Conservation (phyloP, 2,113 vertebrate genomes). For the Misgurnus mizolepis region DNA sequence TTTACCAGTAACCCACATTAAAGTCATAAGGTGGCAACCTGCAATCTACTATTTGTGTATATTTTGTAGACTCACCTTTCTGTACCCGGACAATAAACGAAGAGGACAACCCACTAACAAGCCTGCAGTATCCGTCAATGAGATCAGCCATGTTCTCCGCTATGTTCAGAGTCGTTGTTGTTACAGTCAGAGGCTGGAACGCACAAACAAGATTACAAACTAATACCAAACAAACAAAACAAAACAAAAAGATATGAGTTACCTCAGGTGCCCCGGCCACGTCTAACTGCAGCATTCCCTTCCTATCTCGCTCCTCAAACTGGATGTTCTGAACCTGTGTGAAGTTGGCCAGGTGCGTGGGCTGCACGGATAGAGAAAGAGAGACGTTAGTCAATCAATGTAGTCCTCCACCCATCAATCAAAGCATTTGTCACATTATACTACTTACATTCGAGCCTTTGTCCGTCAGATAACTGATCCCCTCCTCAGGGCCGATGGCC, state of each 20-base stretch:
- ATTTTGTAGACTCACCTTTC: constrained; percentile 81
- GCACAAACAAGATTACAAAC: constrained; percentile 23
- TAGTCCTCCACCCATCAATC: not conserved
- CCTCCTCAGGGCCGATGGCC: constrained; percentile 97
- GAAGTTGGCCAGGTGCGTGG: constrained; percentile 93
- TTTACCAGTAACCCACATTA: not conserved
- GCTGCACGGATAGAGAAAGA: constrained; percentile 70
- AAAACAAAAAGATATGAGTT: not conserved
- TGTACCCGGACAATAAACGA: constrained; percentile 94
- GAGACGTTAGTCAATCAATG: not conserved
- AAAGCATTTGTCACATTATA: not conserved
- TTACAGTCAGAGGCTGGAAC: constrained; percentile 93
- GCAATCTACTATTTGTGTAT: not conserved
- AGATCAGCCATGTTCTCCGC: constrained; percentile 99
- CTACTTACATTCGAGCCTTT: constrained; percentile 92
- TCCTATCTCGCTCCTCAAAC: constrained; percentile 93
- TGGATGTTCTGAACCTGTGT: constrained; percentile 94
- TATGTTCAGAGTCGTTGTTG: constrained; percentile 89
- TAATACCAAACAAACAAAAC: constrained; percentile 12
- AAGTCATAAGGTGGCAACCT: too few species aligned
- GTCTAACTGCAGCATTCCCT: constrained; percentile 89
- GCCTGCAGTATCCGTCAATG: constrained; percentile 96
- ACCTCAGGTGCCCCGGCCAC: constrained; percentile 92
- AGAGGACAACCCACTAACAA: constrained; percentile 84
- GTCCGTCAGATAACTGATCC: constrained; percentile 99